Evolutionary conservation across 2,797 vertebrate genomes (phyloP), one percentile per base, ranked within the genome.

Genomic region (Helicolenus hilgendorfi): DNA sequence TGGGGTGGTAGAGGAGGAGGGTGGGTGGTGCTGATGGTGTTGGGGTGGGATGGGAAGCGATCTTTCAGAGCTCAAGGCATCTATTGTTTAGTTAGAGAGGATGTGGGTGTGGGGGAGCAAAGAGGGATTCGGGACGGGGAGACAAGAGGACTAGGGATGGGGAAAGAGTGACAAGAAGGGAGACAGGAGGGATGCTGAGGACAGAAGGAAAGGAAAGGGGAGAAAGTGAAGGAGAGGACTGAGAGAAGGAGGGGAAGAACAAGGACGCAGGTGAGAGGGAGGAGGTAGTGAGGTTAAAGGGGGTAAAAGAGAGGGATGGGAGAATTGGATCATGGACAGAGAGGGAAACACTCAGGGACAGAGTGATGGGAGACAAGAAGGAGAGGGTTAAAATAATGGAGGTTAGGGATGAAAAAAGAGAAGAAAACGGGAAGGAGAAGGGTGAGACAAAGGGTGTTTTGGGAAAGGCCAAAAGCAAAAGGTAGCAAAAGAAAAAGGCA

Each of bases 81-180:
- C 87, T 89, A 88, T 95, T 95, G 94, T 95, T 94, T 90, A 87
- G 89, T 92, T 92, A 81, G 84, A 93, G 92, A 88, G 83, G 87
- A 94, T 88, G 93, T 92, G 85, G 87, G 77, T 82, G 83, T 86
- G 72, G 80, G 81, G 49, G 53, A 63, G 81, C 63, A 78, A 83
- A 89, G 68, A 71, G 79, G 83, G 77, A 88, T 75, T 87, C 6
- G 2, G 75, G 73, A 89, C 2, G 14, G 24, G 7, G 58, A 88
- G 72, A 73, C 58, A 70, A 75, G 84, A 79, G 67, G 82, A 72
- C 59, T 29, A 59, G 65, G 65, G 71, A 79, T 74, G 56, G 79
- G 38, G 76, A 69, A 72, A 65, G 27, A 69, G 77, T 11, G 56
- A 86, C 27, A 77, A 80, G 58, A 84, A 55, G 74, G 41, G 35